phyloP scores from a whole-genome alignment of 2,797 vertebrate species.

The Fratercula arctica region DNA sequence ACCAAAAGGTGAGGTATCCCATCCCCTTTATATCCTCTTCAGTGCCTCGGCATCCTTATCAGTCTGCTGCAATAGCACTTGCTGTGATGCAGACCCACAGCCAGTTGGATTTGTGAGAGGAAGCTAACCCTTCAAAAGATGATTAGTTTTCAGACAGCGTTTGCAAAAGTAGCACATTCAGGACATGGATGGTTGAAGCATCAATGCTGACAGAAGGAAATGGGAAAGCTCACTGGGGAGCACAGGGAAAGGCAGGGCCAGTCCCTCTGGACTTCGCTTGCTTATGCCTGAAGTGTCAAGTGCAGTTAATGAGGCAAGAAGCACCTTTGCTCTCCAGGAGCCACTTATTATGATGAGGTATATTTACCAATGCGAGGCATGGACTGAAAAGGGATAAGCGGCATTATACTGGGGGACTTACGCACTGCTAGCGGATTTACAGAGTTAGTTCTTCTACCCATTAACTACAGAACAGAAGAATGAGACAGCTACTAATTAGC shows the following conservation, averaged over 20 bases:
- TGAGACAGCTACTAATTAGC: slow-evolving; percentile 5
- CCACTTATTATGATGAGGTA: background rate
- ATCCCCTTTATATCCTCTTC: background rate
- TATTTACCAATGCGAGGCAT: background rate
- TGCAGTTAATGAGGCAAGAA: slow-evolving; percentile 39
- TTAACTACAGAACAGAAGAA: background rate
- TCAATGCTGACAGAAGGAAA: slow-evolving; percentile 63
- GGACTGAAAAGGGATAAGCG: background rate
- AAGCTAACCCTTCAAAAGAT: background rate
- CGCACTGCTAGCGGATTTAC: background rate
- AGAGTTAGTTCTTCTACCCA: slow-evolving; percentile 20
- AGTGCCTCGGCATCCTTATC: background rate
- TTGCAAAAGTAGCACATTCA: slow-evolving; percentile 56
- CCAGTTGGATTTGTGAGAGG: background rate
- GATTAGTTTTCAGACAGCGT: slow-evolving; percentile 14
- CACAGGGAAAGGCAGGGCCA: background rate
- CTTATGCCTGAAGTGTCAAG: slow-evolving; percentile 22
- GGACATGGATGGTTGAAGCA: slow-evolving; percentile 55
- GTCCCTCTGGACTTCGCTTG: background rate
- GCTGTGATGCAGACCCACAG: background rate
- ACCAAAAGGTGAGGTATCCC: background rate
- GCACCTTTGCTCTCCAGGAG: slow-evolving; percentile 50
- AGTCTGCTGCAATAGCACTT: background rate
- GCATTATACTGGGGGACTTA: background rate
- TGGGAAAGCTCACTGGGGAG: slow-evolving; percentile 41